Evolutionary conservation across 35 echinoderm and acorn worm genomes (phyloP).

Genomic region (Holothuria glaberrima): DNA sequence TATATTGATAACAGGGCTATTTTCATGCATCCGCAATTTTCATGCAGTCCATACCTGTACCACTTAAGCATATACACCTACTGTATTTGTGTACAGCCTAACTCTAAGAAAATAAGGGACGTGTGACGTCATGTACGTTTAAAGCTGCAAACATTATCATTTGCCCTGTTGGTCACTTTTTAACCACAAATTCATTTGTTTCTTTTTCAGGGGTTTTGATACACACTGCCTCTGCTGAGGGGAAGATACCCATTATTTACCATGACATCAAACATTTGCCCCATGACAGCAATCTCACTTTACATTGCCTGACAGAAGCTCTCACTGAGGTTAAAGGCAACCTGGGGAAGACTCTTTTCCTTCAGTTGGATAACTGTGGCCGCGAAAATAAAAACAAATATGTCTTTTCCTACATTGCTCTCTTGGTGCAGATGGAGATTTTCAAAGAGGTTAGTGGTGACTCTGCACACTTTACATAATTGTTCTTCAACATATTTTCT

Average conservation of each 20-base stretch:
- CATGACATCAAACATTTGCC: slow-evolving; percentile 13
- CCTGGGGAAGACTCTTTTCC: slow-evolving; percentile 6
- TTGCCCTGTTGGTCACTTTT: no score
- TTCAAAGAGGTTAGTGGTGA: slow-evolving; percentile 11
- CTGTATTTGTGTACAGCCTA: no score
- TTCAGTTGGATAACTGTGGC: slow-evolving; percentile 11
- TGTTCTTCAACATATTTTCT: no score
- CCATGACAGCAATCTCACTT: slow-evolving; percentile 38
- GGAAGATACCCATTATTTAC: slow-evolving; percentile 12
- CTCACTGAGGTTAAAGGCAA: not conserved
- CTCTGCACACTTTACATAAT: no score
- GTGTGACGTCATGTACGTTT: no score
- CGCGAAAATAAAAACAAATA: slow-evolving; percentile 38
- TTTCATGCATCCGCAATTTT: no score
- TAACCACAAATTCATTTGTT: not conserved
- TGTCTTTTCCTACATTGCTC: not conserved
- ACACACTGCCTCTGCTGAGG: slow-evolving; percentile 6
- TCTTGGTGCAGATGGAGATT: slow-evolving; percentile 7
- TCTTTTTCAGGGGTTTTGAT: not conserved
- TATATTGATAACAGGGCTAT: no score
- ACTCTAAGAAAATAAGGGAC: no score
- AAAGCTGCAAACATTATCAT: no score
- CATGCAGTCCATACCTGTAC: no score
- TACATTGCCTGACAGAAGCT: not conserved
- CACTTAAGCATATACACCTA: no score